Base-by-base conservation (phyloP, 2,888 invertebrate genomes). In the Caenorhabditis sulstoni region DNA sequence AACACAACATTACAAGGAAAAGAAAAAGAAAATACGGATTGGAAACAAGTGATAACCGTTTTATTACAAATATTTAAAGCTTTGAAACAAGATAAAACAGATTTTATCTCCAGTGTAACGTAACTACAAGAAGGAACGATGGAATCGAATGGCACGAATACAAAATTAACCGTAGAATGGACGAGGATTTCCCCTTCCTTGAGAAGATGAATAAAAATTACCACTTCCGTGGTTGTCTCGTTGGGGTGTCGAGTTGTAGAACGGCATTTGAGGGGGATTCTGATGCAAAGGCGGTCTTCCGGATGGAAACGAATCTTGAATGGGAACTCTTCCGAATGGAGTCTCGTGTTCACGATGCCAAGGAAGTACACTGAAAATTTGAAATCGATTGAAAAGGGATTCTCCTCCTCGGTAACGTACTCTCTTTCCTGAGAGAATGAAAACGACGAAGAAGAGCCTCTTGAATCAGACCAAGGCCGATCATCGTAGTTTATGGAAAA, bases 311-410 rank as follows among this genome's bases (percentile, higher is more conserved):
- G 14, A 39, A n/a, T 71, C 71, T 29, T 64, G 71, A 0, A 71
- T 64, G 7, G 71, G 71, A 1, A 71, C 49, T 45, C 59, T 74
- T 18, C 73, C 73, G 23, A 74, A 74, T 18, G 73, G 73, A 11
- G 73, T 74, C 16, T 65, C 65, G 44, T 74, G 65, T 11, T 49
- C 44, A 1, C 65, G 65, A 44, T 74, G 73, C 73, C 73, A 74
- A 1, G 73, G 73, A 20, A 74, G 49, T 3, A 39, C 16, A 18
- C 50, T 64, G 37, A 37, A 50, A 64, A 5, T 58, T 59, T 50
- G 57, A 12, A 16, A 29, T 3, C 8, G 9, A 9, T 47, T n/a
- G 14, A 11, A 14, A 41, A 41, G 12, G 11, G 2, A 41, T 41
- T 41, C 11, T 41, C 11, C 7, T 41, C 11, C 11, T 37, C 7